Base-by-base conservation (phyloP, 1,140 invertebrate genomes). In the Brachionus plicatilis region DNA sequence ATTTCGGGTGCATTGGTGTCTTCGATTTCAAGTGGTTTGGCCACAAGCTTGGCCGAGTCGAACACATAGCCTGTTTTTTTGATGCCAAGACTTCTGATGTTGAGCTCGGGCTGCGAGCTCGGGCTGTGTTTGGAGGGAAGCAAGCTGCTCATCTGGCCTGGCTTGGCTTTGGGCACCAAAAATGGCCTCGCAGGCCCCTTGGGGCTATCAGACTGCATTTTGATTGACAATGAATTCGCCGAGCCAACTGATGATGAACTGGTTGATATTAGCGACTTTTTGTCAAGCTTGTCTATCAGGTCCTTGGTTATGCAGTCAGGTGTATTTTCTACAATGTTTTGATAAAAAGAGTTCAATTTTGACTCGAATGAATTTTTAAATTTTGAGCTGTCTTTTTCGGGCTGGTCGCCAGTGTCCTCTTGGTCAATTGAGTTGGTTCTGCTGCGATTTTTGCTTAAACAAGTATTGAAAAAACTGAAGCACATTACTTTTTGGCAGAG, bases 61-160 rank as follows among this genome's bases (percentile, higher is more conserved):
- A 80, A 80, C 11, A 33, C 24, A 65, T 60, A 80, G 41, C 24
- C 45, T 27, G 12, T 33, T 65, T 80, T 80, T 65, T 80, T 80
- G 14, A 33, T 8, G 9, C 50, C 50, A 7, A 80, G 41, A 1
- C 33, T 33, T 65, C 53, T 50, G 8, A 80, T 56, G 17, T 80
- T 80, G 14, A 80, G 41, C 45, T 80, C 76, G 24, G 76, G 47
- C 20, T 80, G 76, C n/a, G 24, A 47, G 27, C 33, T 68, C 9
- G 29, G 24, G 14, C 1, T 17, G 12, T n/a, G 11, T 20, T 72
- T 43, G 41, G 37, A 20, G 9, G 37, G 37, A 20, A 43, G 14
- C 17, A 72, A 20, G 33, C 5, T 24, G 17, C 37, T 43, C 37
- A 72, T 72, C n/a, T 72, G 17, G 27, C 9, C 9, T 65, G 27